Evolutionary conservation across 2,113 vertebrate species (phyloP), one percentile per base, ranked within the genome.

Genomic region (Prionailurus bengalensis): DNA sequence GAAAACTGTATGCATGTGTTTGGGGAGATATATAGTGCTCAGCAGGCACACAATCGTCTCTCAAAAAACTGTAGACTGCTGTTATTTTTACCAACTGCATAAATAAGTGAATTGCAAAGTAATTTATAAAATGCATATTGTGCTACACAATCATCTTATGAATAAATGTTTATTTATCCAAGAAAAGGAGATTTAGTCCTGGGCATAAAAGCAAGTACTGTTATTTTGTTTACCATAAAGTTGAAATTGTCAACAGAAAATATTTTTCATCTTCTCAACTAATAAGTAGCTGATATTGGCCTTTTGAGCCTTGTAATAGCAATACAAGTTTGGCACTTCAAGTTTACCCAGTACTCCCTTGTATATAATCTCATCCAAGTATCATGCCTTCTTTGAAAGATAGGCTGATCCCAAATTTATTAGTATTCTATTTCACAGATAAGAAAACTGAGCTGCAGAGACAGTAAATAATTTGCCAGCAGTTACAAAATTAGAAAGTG

Each of bases 371-470:
- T 85, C 58, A 96, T 78, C 14, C 17, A 95, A 55, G 2, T 27
- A 45, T 63, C 27, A 81, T 71, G 10, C 48, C 21, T 39, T 48
- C 4, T 55, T 70, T 45, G 31, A 92, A 78, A 58, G 7, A 58
- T 10, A 89, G 14, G 9, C 1, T 36, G 5, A 13, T 21, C 13
- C 36, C 12, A 36, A 78, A 82, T 78, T 19, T 81, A 78, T 70
- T 92, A 86, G 16, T 82, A 71, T 92, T 92, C 6, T 3, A 71
- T 70, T 97, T 82, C 23, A 78, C 29, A 68, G 33, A n/a, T 86
- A 33, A 93, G 16, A 91, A 95, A 71, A 39, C 8, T 29, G 4
- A 93, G 17, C 10, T 21, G 1, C 2, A 71, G 19, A 70, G 58
- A 92, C 61, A 6, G 68, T 89, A 80, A 73, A 91, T 86, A 83